Evolutionary conservation across 2,888 invertebrate genomes (phyloP).

Genomic region (Taphrorychus bicolor): DNA sequence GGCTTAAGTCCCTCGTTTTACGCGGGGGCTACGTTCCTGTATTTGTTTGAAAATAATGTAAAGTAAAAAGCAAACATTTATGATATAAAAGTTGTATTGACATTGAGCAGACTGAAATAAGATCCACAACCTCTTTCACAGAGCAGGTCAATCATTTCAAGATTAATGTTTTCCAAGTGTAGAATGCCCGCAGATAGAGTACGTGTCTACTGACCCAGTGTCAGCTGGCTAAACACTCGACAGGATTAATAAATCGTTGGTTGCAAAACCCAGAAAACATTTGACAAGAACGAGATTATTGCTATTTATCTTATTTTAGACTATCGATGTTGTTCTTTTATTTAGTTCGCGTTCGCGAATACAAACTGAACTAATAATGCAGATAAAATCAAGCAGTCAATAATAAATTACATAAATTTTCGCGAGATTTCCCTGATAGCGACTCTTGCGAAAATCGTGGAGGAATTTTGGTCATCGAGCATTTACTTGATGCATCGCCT

Average conservation of each 20-base stretch:
- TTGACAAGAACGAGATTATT: not conserved
- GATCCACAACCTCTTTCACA: not conserved
- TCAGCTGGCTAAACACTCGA: not conserved
- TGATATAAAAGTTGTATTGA: no score
- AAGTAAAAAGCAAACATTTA: no score
- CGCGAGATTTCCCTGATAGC: conserved; percentile 9
- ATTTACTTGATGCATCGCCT: conserved; percentile 30
- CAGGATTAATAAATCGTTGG: not conserved
- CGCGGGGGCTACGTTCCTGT: no score
- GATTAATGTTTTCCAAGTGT: conserved; percentile 1
- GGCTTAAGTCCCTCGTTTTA: no score
- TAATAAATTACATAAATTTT: conserved; percentile 6
- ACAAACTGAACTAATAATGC: not conserved
- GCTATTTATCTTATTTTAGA: not conserved
- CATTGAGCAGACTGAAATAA: no score
- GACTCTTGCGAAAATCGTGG: conserved; percentile 21
- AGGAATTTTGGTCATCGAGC: conserved; percentile 31
- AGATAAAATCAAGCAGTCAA: not conserved
- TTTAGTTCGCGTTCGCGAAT: not conserved
- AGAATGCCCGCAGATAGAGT: not conserved
- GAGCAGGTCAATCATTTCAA: not conserved
- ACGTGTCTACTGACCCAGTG: conserved; percentile 1
- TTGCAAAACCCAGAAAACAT: conserved; percentile 2
- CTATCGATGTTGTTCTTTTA: not conserved
- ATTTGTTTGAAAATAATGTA: no score